A percentile compares a stretch with the other conserved stretches of the same genome.
Conservation (phyloP, 2,113 vertebrate genomes). For the Chunga burmeisteri region DNA sequence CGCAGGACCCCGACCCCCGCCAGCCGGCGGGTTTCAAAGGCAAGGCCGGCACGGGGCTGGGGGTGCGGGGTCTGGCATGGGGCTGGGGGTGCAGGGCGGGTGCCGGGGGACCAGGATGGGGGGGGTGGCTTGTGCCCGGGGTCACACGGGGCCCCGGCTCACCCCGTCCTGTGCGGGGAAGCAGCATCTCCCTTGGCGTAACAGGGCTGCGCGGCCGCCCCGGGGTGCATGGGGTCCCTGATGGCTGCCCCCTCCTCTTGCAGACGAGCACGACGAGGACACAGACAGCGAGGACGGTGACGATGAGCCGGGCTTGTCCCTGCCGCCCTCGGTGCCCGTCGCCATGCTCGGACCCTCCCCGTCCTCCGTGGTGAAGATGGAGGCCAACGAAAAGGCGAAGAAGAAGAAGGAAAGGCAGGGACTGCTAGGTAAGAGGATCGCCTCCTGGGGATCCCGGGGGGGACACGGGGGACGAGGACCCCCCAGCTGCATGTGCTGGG, state of each 20-base stretch:
- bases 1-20: constrained; percentile 57
- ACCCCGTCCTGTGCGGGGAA: background rate
- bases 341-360: constrained; percentile 86
- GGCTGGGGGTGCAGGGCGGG: background rate
- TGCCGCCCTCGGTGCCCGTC: constrained; percentile 61
- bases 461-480: accelerated
- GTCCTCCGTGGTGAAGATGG: constrained; percentile 93
- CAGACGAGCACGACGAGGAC: constrained; percentile 69
- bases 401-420: constrained; percentile 96
- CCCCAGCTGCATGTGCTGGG: accelerated
- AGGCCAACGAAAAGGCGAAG: constrained; percentile 95
- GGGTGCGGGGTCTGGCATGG: accelerated
- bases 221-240: background rate
- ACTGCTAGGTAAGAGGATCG: constrained; percentile 78
- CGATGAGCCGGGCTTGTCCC: constrained; percentile 36
- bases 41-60: background rate
- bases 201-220: background rate
- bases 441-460: accelerated
- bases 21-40: constrained; percentile 45
- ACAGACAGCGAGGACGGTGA: constrained; percentile 84
- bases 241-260: accelerated
- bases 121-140: background rate
- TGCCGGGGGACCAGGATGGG: too few species aligned
- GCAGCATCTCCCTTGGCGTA: constrained; percentile 60
- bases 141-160: background rate